Evolutionary conservation across 2,888 invertebrate genomes (phyloP).

Genomic region (Macrophya alboannulata): DNA sequence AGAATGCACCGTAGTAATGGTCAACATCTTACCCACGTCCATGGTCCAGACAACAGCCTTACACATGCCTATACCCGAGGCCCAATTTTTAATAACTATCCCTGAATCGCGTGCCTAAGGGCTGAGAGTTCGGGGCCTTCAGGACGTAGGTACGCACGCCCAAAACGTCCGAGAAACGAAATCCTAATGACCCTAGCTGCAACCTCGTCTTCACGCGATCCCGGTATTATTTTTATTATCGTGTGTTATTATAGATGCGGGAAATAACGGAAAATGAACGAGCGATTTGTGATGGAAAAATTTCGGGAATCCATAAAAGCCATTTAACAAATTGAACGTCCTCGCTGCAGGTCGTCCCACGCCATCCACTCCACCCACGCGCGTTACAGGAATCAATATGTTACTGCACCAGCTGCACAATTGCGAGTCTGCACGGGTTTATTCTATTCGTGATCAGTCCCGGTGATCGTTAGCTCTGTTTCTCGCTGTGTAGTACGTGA

Average conservation of each 20-base stretch:
- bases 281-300: neutral
- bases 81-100: constrained; percentile 70
- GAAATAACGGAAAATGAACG: neutral
- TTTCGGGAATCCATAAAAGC: constrained; percentile 1
- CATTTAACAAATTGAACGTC: neutral
- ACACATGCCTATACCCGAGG: constrained; percentile 53
- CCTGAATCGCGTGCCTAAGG: constrained; percentile 65
- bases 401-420: neutral
- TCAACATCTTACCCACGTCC: constrained; percentile 60
- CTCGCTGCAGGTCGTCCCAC: neutral
- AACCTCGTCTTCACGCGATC: constrained; percentile 20
- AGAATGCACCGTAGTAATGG: constrained; percentile 57
- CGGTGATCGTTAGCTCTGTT: neutral
- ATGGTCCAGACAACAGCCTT: constrained; percentile 43
- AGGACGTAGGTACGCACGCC: neutral
- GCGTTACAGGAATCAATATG: neutral
- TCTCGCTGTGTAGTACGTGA: neutral
- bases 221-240: constrained; percentile 5
- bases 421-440: neutral
- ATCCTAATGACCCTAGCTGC: constrained; percentile 10
- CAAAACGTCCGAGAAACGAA: neutral
- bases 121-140: constrained; percentile 12
- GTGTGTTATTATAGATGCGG: neutral
- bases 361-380: neutral
- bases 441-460: neutral